These are phyloP conservation scores for Sebastes iracundus DNA, from an alignment of 2,797 vertebrate genomes.

Conservation along the genomic window DNA sequence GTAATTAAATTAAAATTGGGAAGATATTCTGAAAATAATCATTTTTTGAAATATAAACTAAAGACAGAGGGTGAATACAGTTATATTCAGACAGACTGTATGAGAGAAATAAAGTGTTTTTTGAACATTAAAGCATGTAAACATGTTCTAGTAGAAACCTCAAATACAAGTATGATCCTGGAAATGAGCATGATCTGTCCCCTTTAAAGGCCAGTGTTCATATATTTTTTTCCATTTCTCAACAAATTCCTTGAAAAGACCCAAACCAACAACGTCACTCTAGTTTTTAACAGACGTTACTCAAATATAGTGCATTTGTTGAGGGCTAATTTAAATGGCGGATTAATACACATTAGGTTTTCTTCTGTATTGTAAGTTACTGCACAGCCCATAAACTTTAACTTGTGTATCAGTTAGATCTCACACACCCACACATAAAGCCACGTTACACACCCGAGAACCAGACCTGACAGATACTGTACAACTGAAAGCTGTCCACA, in stretches of 20 bases:
- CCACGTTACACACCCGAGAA: too few species aligned
- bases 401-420: not conserved
- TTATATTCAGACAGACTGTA: too few species aligned
- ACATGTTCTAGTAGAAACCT: too few species aligned
- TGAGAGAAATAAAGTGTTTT: too few species aligned
- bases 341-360: too few species aligned
- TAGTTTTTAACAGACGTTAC: not conserved
- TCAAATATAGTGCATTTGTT: not conserved
- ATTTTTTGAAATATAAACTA: not conserved
- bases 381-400: not conserved
- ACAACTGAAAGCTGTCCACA: not conserved
- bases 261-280: not conserved
- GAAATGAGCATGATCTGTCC: too few species aligned
- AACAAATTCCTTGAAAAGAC: too few species aligned
- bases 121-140: too few species aligned
- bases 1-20: not conserved
- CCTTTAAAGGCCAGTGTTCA: too few species aligned
- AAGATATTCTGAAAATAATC: not conserved
- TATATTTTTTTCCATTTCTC: not conserved
- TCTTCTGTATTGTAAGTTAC: too few species aligned
- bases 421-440: not conserved
- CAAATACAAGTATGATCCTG: too few species aligned
- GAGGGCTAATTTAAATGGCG: too few species aligned
- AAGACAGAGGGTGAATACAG: not conserved
- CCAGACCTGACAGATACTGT: not conserved